A percentile compares a stretch with the other conserved stretches of the same genome.
phyloP scores from a whole-genome alignment of 2,888 invertebrate genomes.

The Eilema caniola region DNA sequence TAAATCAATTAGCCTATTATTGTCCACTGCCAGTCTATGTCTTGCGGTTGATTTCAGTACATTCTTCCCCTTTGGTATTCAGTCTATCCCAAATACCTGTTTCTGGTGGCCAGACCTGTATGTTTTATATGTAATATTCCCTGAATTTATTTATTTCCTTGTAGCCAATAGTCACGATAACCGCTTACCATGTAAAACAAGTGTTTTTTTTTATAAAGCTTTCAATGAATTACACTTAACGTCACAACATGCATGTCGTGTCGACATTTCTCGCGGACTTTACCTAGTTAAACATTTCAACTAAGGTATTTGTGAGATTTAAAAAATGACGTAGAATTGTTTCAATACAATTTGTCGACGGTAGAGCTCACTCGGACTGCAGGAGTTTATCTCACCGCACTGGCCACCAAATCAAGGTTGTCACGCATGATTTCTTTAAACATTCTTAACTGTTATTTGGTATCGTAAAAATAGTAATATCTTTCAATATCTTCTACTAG shows the following conservation, averaged over 20 bases:
- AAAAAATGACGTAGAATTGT: slow-evolving; percentile 27
- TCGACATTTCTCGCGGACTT: slow-evolving; percentile 20
- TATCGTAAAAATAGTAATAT: slow-evolving; percentile 32
- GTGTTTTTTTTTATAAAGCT: too few species aligned
- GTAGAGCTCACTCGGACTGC: slow-evolving; percentile 50
- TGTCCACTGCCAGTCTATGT: too few species aligned
- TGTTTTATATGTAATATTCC: neutral
- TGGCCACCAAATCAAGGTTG: slow-evolving; percentile 43
- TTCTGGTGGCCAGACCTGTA: neutral
- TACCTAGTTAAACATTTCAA: neutral
- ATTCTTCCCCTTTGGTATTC: neutral
- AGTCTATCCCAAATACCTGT: neutral
- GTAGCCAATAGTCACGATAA: neutral
- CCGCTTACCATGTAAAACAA: neutral
- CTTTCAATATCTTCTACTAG: slow-evolving; percentile 29
- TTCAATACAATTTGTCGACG: slow-evolving; percentile 50
- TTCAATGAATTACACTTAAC: neutral
- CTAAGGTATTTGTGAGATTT: neutral
- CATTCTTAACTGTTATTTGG: slow-evolving; percentile 18
- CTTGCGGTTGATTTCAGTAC: neutral
- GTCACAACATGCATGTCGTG: slow-evolving; percentile 25
- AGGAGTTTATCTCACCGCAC: slow-evolving; percentile 54
- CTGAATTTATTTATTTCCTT: neutral
- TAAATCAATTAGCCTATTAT: too few species aligned
- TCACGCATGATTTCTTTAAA: slow-evolving; percentile 21